Percentiles rank a stretch among this genome's conserved stretches.
These are phyloP conservation scores for Albula goreensis DNA, from an alignment of 2,113 vertebrate species.

Conservation along the genomic window DNA sequence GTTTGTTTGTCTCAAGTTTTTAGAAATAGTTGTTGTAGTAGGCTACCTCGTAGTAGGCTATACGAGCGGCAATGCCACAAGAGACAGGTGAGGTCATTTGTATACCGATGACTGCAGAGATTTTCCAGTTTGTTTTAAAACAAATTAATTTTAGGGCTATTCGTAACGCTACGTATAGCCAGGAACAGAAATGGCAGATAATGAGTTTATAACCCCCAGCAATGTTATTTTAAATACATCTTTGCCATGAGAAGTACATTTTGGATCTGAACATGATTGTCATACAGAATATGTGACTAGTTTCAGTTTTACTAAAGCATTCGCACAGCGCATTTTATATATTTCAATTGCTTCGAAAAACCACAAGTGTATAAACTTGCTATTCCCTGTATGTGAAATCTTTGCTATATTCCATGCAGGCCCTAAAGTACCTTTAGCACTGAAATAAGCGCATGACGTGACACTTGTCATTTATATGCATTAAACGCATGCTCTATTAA, in stretches of 20 bases:
- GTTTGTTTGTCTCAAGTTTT: no score
- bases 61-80: neutral
- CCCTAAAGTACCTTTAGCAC: neutral
- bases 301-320: neutral
- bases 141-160: neutral
- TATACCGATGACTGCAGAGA: neutral
- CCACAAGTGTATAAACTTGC: conserved; percentile 8
- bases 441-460: neutral
- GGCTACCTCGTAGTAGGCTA: no score
- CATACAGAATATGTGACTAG: neutral
- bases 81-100: neutral
- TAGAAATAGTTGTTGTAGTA: neutral
- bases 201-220: neutral
- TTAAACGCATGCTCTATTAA: conserved; percentile 17
- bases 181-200: neutral
- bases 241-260: neutral
- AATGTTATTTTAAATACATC: neutral
- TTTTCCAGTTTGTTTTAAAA: neutral
- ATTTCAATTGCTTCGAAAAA: neutral
- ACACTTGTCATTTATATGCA: neutral
- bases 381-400: neutral
- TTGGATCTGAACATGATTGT: neutral
- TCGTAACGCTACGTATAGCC: neutral
- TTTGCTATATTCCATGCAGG: neutral
- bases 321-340: neutral